phyloP scores from a whole-genome alignment of 2,888 invertebrate species.

The Xanthia icteritia region DNA sequence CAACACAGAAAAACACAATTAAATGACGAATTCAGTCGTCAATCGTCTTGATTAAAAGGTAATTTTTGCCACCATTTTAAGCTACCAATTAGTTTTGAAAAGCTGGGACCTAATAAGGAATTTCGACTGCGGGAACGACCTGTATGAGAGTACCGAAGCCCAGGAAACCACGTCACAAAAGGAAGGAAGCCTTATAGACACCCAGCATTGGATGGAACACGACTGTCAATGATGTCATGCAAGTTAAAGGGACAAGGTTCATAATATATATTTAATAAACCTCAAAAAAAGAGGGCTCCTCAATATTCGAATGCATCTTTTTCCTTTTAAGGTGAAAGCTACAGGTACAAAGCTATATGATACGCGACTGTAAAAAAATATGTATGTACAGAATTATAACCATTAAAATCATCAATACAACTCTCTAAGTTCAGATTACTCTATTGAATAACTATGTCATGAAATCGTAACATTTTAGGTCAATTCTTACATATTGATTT shows the following conservation, averaged over 20 bases:
- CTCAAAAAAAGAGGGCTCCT: background rate
- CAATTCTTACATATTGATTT: too few relatives aligned
- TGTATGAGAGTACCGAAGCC: background rate
- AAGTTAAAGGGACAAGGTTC: background rate
- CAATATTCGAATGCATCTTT: background rate
- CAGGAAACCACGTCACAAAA: background rate
- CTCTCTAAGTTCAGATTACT: too few relatives aligned
- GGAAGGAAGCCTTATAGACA: background rate
- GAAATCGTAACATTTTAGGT: too few relatives aligned
- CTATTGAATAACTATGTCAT: too few relatives aligned
- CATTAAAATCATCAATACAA: too few relatives aligned
- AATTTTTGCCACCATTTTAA: background rate
- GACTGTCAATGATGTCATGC: background rate
- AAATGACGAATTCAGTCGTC: background rate
- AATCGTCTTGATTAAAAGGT: background rate
- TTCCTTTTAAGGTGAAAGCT: too few relatives aligned
- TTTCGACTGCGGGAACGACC: background rate
- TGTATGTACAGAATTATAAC: too few relatives aligned
- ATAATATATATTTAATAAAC: background rate
- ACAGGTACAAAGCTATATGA: too few relatives aligned
- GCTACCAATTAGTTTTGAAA: background rate
- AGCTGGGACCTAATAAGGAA: background rate
- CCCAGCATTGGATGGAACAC: rapidly evolving
- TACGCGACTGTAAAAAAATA: too few relatives aligned
- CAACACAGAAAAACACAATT: background rate